phyloP scores from a whole-genome alignment of 2,888 invertebrate genomes.

The Lordiphosa fenestrarum region DNA sequence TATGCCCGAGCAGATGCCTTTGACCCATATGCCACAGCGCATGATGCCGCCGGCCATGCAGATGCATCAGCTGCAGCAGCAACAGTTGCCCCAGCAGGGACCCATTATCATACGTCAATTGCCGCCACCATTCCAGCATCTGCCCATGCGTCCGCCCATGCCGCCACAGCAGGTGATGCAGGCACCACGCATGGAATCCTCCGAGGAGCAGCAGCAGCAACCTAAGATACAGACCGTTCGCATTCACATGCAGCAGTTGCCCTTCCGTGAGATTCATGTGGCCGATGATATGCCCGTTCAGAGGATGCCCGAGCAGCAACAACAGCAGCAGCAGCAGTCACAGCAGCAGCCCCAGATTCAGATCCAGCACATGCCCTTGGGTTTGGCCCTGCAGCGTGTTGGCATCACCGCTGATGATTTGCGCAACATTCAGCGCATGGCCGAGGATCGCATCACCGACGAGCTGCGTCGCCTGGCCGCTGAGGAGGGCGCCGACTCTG shows the following conservation, averaged over 20 bases:
- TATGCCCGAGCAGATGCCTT: constrained; percentile 82
- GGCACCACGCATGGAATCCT: constrained; percentile 80
- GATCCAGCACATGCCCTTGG: constrained; percentile 79
- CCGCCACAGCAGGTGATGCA: constrained; percentile 79
- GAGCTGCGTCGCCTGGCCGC: constrained; percentile 78
- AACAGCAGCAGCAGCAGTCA: constrained; percentile 37
- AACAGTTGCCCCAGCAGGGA: constrained; percentile 70
- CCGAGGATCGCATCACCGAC: constrained; percentile 79
- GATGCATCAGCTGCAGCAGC: constrained; percentile 72
- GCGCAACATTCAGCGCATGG: constrained; percentile 80
- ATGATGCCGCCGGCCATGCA: constrained; percentile 77
- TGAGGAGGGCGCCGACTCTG: constrained; percentile 74
- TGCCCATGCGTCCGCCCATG: constrained; percentile 80
- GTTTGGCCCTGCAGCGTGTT: constrained; percentile 78
- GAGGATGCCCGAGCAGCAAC: constrained; percentile 59
- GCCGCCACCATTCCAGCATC: constrained; percentile 79
- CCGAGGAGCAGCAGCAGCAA: constrained; percentile 56
- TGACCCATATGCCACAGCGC: constrained; percentile 81
- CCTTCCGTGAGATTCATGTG: constrained; percentile 80
- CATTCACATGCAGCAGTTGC: constrained; percentile 81
- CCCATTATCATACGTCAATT: constrained; percentile 76
- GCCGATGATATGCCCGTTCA: constrained; percentile 78
- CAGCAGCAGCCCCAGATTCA: constrained; percentile 71
- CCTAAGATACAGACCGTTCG: constrained; percentile 77
- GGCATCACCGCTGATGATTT: constrained; percentile 80